phyloP scores from a whole-genome alignment of 2,888 invertebrate genomes.

The Amphipyra tragopoginis region DNA sequence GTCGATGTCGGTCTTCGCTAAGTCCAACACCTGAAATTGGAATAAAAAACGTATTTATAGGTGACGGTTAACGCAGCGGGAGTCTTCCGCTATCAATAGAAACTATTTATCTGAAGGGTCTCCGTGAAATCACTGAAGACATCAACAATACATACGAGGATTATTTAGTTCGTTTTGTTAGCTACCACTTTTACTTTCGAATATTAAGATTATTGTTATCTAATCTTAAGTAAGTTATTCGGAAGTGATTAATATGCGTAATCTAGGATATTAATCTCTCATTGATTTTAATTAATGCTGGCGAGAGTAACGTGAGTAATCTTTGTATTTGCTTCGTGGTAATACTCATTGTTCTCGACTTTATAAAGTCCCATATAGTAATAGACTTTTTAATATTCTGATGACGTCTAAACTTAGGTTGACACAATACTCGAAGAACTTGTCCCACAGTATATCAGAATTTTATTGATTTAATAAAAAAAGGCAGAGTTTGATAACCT shows the following conservation, averaged over 20 bases:
- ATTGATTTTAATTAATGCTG: conserved; percentile 33
- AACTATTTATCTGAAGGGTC: conserved; percentile 10
- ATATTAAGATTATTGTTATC: conserved; percentile 8
- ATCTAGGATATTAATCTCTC: conserved; percentile 23
- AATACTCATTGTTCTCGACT: conserved; percentile 36
- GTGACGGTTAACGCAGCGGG: conserved; percentile 31
- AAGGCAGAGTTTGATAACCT: conserved; percentile 45
- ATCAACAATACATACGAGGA: neutral
- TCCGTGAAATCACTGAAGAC: neutral
- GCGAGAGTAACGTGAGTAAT: conserved; percentile 14
- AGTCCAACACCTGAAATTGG: conserved; percentile 86
- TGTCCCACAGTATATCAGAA: conserved; percentile 37
- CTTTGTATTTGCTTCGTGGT: too few species aligned
- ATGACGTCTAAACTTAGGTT: conserved; percentile 15
- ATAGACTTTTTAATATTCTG: conserved; percentile 31
- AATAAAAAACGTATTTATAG: conserved; percentile 24
- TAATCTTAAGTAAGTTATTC: conserved; percentile 9
- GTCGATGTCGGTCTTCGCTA: conserved; percentile 90
- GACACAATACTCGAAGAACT: conserved; percentile 42
- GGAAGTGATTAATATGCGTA: conserved; percentile 3
- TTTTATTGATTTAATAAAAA: conserved; percentile 29
- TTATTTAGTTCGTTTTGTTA: neutral
- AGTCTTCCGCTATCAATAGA: conserved; percentile 37
- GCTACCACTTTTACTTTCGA: conserved; percentile 1
- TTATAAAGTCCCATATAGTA: conserved; percentile 22